phyloP scores from a whole-genome alignment of 2,888 invertebrate species.

The Epiblema foenella region DNA sequence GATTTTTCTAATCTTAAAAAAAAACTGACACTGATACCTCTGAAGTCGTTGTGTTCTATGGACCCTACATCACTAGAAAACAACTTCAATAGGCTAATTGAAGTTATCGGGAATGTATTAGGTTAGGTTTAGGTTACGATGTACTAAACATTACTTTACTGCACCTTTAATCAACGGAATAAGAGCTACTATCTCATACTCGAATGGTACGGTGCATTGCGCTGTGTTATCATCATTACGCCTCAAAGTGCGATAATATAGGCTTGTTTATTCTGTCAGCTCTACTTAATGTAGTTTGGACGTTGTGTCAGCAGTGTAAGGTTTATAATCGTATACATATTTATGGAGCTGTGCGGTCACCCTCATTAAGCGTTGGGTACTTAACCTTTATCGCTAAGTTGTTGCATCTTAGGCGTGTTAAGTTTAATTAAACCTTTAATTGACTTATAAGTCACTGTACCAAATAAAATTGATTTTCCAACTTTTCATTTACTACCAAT shows the following conservation, averaged over 20 bases:
- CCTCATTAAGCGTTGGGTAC: background rate
- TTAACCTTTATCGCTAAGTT: constrained; percentile 5
- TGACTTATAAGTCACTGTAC: background rate
- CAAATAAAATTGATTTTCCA: background rate
- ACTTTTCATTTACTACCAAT: background rate
- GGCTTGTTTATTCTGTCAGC: background rate
- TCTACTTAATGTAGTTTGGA: background rate
- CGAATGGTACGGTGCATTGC: background rate
- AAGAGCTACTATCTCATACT: background rate
- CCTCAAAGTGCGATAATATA: constrained; percentile 21
- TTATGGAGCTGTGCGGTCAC: background rate
- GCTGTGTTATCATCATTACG: constrained; percentile 30
- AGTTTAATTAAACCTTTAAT: background rate
- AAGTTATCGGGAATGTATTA: background rate
- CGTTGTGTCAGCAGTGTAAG: background rate
- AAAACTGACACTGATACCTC: too few species aligned
- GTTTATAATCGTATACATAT: background rate
- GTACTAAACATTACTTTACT: background rate
- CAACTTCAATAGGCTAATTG: background rate
- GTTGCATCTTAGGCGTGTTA: too few species aligned
- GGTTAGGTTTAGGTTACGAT: background rate
- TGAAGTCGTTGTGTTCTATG: background rate
- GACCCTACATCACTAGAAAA: background rate
- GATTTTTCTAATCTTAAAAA: too few species aligned
- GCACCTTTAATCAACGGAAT: background rate